Base-by-base conservation (phyloP, 1,140 invertebrate genomes). In the Venturia canescens region DNA sequence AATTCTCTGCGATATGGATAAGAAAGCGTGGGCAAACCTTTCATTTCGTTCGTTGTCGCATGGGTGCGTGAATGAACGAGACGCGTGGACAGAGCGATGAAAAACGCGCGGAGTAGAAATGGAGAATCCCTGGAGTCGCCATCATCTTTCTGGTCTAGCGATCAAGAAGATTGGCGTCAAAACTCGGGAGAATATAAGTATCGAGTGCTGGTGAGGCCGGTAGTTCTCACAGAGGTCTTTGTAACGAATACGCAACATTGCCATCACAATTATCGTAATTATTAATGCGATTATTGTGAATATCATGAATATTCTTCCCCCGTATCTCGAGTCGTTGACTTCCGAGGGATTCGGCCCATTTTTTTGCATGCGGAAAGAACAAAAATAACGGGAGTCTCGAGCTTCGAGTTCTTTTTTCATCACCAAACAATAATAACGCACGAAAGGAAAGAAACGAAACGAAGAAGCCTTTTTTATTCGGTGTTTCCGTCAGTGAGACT, bases 81-180 rank as follows among this genome's bases (percentile, higher is more conserved):
- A 26, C 3, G 26, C 9, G 26, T 15, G 60, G 23, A 1, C 2
- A 11, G 15, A 23, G 27, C 27, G 13, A 26, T 7, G 6, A 63
- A 26, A 27, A 23, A 63, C 4, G 4, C 18, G 29, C 31, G 21
- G 7, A 31, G 31, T 1, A 69, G 11, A 69, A 29, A 69, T 31
- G 60, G 66, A 31, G 66, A 4, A 27, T 69, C 66, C 31, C 60
- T 23, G 60, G n/a, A 63, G 60, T 63, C 9, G 23, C 31, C 66
- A 29, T 69, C 66, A 69, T 69, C 66, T 31, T 69, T 69, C 66
- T 29, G 29, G 66, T 69, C 66, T 69, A 29, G 66, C 9, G 66
- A 69, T 34, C 66, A 29, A 16, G 11, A 31, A 69, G 31, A 69
- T 69, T 69, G 66, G 31, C 66, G 66, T 29, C 27, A 69, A 29